These are phyloP conservation scores for Lepidothrix coronata DNA, from an alignment of 2,113 vertebrate species.

Conservation along the genomic window DNA sequence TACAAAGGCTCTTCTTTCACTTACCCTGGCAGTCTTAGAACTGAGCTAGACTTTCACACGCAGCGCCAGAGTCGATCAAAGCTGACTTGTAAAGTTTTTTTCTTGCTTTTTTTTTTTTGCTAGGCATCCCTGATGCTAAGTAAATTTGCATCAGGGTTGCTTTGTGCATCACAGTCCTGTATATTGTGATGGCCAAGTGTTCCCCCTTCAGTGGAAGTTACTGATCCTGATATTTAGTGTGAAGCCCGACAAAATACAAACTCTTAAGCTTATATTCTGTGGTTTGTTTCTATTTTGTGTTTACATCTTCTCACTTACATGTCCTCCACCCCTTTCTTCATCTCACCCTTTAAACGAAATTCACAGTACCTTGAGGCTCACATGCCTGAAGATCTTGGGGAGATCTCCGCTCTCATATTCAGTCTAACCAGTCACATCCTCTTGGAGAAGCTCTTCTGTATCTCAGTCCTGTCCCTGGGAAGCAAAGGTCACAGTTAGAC, in stretches of 20 bases:
- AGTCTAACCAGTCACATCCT: neutral
- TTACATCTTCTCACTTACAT: neutral
- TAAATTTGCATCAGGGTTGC: neutral
- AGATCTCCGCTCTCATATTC: neutral
- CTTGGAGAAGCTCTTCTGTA: neutral
- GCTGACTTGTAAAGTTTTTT: neutral
- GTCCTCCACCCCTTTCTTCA: neutral
- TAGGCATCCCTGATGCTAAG: neutral
- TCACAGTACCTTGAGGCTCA: neutral
- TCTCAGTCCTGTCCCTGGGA: slow-evolving; percentile 3
- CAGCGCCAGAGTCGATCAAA: neutral
- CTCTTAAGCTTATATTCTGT: neutral
- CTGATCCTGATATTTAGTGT: neutral
- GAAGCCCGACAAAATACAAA: neutral
- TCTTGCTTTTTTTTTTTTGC: neutral
- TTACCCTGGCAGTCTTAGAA: slow-evolving; percentile 20
- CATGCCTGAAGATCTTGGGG: neutral
- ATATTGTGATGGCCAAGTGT: neutral
- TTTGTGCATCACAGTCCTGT: neutral
- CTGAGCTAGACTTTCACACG: slow-evolving; percentile 18
- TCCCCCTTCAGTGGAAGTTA: neutral
- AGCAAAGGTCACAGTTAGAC: slow-evolving; percentile 18
- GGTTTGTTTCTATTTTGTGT: neutral
- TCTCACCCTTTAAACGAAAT: neutral
- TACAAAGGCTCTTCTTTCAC: slow-evolving; percentile 44